Base-by-base conservation (phyloP, 2,113 vertebrate genomes). In the Steatornis caripensis region DNA sequence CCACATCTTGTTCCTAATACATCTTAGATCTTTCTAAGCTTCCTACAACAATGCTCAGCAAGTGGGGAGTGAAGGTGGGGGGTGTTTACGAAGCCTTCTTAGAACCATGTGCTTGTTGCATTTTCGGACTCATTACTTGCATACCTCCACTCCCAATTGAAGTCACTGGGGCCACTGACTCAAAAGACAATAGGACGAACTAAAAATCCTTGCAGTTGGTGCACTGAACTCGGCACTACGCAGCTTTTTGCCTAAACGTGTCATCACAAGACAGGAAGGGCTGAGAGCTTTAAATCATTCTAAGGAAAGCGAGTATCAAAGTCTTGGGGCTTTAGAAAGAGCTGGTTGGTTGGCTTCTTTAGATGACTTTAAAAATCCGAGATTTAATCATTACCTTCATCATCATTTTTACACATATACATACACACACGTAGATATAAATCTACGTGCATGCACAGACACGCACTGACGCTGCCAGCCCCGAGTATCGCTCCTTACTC, bases 361-460 rank as follows among this genome's bases (percentile, higher is more conserved):
- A 41, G 23, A 37, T 54, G 13, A 26, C 24, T 54, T 80, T 62
- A 58, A 78, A 86, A 92, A 93, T 12, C 18, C 51, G 36, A 70
- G 5, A 37, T 51, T 65, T 62, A 58, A 36, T 48, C 4, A 29
- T 68, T 46, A 24, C 6, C 6, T 30, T 72, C 26, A 36, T 58
- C 18, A 23, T 9, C 2, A 26, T 53, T 95, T 79, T 78, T 37
- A 19, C 29, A 11, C 11, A 19, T 3, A 36, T 1, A 21, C 0
- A 24, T 43, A 12, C 6, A 78, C 12, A 32, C 9, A 30, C 8
- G 2, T 4, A 10, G 9, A 74, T 11, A 37, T 11, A 49, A 19
- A 20, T 14, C 23, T 5, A 16, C 10, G 6, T 1, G 29, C 4
- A 13, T 10, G 11, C 4, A 21, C 1, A 24, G 12, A 14, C 8